Base-by-base conservation (phyloP, 2,888 invertebrate genomes). In the Invenusta paracnida region DNA sequence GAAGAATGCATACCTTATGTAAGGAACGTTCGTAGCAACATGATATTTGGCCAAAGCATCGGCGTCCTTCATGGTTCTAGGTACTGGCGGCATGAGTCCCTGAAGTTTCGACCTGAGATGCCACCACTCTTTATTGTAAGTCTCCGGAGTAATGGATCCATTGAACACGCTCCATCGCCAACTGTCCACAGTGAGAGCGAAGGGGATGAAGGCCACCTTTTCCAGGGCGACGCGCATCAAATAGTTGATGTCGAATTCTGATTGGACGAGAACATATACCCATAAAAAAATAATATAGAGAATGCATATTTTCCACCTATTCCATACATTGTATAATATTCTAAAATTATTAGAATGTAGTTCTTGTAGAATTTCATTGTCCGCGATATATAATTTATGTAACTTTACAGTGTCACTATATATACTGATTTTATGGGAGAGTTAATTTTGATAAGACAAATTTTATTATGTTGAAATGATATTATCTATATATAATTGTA, bases 41-140 rank as follows among this genome's bases (percentile, higher is more conserved):
- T 29, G 82, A 27, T 85, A 85, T 23, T 85, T 30, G 28, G 81
- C 23, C 67, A 25, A n/a, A 83, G 82, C 79, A 29, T 85, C 82
- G 73, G 25, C 66, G 30, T 85, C 82, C 17, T 0, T 27, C 27
- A 25, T 25, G 13, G 1, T 82, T 28, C 85, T 28, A 1, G 27
- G 23, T 1, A 85, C 23, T 11, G 29, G 85, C 25, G 25, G 30
- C 27, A 27, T 0, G 27, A 85, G 84, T 29, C 82, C 82, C 30
- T 85, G 81, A 27, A 83, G 17, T 30, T 67, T 0, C 23, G 87
- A 92, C 92, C 91, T 90, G 0, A 92, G 88, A 23, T 91, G 88
- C 92, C 92, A 93, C 92, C 92, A 93, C 82, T 90, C 89, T 5
- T 90, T 88, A 87, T 92, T 92, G 88, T 91, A 90, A 86, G 90